Conservation (phyloP, 2,113 vertebrate genomes). For the Sialia sialis region DNA sequence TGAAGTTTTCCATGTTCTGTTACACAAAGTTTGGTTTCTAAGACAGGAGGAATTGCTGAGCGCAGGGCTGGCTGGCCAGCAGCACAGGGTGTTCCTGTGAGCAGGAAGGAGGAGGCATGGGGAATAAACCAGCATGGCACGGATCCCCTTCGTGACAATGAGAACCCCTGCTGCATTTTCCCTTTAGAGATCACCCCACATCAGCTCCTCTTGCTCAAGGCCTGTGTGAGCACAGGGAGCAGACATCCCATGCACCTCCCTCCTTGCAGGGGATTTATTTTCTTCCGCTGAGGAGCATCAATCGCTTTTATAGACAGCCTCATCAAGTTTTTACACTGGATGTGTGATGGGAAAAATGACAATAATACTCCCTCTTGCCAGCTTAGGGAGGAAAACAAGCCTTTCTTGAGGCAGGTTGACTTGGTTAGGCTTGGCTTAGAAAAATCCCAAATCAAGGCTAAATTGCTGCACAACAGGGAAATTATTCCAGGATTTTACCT, state of each 20-base stretch:
- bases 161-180: neutral
- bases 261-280: neutral
- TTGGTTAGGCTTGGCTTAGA: neutral
- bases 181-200: neutral
- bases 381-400: neutral
- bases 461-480: neutral
- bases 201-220: neutral
- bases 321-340: neutral
- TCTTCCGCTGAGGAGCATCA: neutral
- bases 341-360: neutral
- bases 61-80: neutral
- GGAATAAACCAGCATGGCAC: accelerated
- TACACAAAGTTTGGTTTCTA: neutral
- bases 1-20: neutral
- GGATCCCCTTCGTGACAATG: neutral
- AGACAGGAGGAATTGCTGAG: neutral
- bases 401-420: neutral
- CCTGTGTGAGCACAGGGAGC: neutral
- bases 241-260: neutral
- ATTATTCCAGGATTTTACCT: neutral
- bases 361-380: neutral
- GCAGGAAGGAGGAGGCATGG: neutral
- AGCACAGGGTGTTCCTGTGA: neutral
- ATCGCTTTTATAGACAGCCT: neutral
- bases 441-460: neutral